phyloP scores from a whole-genome alignment of 2,113 vertebrate species.

The Pluvialis apricaria region DNA sequence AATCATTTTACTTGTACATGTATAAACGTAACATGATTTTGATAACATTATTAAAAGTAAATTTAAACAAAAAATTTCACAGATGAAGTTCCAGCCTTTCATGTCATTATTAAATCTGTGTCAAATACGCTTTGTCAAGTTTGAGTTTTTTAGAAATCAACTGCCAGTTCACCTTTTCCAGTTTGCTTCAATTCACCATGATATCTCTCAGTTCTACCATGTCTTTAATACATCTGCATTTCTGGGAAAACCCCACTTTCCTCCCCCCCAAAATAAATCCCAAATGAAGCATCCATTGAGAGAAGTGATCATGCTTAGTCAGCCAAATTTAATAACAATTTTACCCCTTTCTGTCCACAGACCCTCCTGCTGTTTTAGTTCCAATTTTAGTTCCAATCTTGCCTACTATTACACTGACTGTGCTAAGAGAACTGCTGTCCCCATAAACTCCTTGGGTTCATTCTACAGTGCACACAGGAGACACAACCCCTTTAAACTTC shows the following conservation, averaged over 20 bases:
- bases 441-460: constrained; percentile 69
- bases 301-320: neutral
- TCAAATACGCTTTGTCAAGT: neutral
- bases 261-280: neutral
- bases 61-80: neutral
- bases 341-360: neutral
- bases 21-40: neutral
- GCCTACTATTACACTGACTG: neutral
- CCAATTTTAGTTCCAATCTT: constrained; percentile 25
- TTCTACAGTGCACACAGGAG: constrained; percentile 59
- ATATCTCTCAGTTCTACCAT: neutral
- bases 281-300: neutral
- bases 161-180: neutral
- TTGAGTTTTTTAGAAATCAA: neutral
- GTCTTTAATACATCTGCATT: neutral
- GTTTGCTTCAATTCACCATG: neutral
- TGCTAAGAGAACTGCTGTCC: constrained; percentile 61
- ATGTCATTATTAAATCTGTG: neutral
- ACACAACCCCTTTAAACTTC: constrained; percentile 72
- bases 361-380: neutral
- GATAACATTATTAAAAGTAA: neutral
- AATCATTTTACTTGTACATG: neutral
- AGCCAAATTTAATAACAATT: neutral
- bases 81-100: neutral
- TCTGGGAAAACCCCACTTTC: neutral